Base-by-base conservation (phyloP, 2,888 invertebrate genomes). In the Papilio demoleus region DNA sequence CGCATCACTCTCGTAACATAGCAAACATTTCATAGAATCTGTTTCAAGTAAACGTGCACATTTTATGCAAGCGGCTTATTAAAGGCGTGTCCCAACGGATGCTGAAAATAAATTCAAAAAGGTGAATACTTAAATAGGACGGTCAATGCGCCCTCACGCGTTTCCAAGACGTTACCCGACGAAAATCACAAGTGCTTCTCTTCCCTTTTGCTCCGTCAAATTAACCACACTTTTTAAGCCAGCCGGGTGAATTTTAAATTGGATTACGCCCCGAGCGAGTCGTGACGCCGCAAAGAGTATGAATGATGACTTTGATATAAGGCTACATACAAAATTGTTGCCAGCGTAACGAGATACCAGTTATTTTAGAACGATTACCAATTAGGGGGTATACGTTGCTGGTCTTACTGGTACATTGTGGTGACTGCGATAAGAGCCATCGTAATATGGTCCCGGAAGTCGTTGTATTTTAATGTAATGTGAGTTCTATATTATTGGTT, bases 201-300 rank as follows among this genome's bases (percentile, higher is more conserved):
- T 74, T 73, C 72, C 70, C 63, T 73, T 73, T 70, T 74, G 75
- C 76, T 71, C 73, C 75, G 72, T 77, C 72, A 81, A 85, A 86
- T 86, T 85, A 83, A 82, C 81, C 79, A 78, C 78, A 83, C 85
- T 84, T 85, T 84, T 85, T 81, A 83, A 87, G 82, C 82, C 82
- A 80, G 85, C 78, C 79, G 90, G 85, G 82, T 89, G 80, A 87
- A 86, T 87, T 89, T 88, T 85, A 89, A 91, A 90, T 90, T 90
- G 84, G 87, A 86, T 86, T 86, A 88, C 86, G 87, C 90, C 87
- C 77, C 78, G 75, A 84, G 88, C 86, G 79, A 84, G 82, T 88
- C 92, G 91, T 91, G 91, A 90, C 88, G 82, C 79, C 84, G 88
- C 88, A 88, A 87, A 88, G 87, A 85, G 85, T 88, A 88, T 89